These are phyloP conservation scores for Pseudomyrmex dendroicus DNA, from an alignment of 1,140 invertebrate species.

Conservation along the genomic window DNA sequence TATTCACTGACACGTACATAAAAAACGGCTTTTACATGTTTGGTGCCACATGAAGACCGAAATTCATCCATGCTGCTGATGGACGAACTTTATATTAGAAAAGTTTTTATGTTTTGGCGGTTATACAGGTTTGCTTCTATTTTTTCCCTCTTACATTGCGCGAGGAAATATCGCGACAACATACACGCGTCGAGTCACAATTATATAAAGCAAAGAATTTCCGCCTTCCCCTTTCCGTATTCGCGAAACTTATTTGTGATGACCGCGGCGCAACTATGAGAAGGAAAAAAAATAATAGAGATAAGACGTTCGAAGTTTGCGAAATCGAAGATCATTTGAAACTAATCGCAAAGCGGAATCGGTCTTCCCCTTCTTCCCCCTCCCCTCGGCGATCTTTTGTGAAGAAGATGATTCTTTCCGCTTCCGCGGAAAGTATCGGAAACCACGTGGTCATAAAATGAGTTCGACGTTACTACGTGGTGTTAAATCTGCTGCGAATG, in stretches of 20 bases:
- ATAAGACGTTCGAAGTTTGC: constrained; percentile 9
- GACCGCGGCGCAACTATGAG: too few species aligned
- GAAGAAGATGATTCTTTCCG: not conserved
- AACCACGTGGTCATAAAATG: constrained; percentile 11
- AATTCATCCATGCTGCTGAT: constrained; percentile 70
- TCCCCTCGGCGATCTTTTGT: not conserved
- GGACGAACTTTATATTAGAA: constrained; percentile 79
- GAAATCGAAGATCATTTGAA: constrained; percentile 23
- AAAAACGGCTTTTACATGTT: constrained; percentile 44
- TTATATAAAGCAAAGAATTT: too few species aligned
- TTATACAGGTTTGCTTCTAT: constrained; percentile 49
- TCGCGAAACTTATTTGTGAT: not conserved
- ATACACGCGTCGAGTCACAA: not conserved
- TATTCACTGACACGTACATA: constrained; percentile 26
- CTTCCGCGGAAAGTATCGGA: constrained; percentile 1
- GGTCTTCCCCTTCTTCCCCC: not conserved
- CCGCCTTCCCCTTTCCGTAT: too few species aligned
- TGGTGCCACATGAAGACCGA: constrained; percentile 68
- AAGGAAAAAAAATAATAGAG: constrained; percentile 4
- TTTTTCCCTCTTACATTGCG: constrained; percentile 31
- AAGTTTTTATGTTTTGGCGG: constrained; percentile 76
- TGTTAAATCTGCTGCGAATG: constrained; percentile 52
- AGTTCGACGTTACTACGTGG: constrained; percentile 37
- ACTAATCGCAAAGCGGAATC: constrained; percentile 15
- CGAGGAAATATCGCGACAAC: constrained; percentile 35